Conservation (phyloP, 2,113 vertebrate genomes). For the Datnioides undecimradiatus region DNA sequence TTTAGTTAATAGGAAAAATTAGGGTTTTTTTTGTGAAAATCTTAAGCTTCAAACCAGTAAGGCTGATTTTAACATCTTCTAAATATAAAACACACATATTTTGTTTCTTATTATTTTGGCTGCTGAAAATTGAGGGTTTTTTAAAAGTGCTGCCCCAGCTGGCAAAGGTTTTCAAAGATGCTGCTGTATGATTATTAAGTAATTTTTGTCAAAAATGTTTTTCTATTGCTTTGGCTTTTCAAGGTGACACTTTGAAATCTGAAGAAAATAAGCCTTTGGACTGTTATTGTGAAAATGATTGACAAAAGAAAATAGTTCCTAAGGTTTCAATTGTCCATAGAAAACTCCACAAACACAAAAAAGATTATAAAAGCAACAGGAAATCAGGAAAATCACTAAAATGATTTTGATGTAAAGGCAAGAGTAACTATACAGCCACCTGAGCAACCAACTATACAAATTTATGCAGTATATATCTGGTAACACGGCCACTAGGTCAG, state of each 20-base stretch:
- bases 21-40: not conserved
- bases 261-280: not conserved
- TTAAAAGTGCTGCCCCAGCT: not conserved
- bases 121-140: not conserved
- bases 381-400: not conserved
- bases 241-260: not conserved
- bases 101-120: not conserved
- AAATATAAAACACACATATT: not conserved
- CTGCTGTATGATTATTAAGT: not conserved
- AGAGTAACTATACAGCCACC: too few species aligned
- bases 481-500: constrained; percentile 66
- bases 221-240: not conserved
- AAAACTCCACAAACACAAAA: not conserved
- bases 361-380: not conserved
- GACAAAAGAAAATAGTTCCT: not conserved
- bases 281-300: not conserved
- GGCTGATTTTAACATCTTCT: not conserved
- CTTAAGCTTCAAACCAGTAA: not conserved
- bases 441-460: not conserved
- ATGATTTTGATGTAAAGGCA: not conserved
- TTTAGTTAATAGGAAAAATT: not conserved
- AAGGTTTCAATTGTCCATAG: not conserved
- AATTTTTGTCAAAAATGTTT: not conserved
- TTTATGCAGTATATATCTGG: not conserved
- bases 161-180: not conserved